Evolutionary conservation across 2,113 vertebrate species (phyloP).

Genomic region (Catharus bicknelli): DNA sequence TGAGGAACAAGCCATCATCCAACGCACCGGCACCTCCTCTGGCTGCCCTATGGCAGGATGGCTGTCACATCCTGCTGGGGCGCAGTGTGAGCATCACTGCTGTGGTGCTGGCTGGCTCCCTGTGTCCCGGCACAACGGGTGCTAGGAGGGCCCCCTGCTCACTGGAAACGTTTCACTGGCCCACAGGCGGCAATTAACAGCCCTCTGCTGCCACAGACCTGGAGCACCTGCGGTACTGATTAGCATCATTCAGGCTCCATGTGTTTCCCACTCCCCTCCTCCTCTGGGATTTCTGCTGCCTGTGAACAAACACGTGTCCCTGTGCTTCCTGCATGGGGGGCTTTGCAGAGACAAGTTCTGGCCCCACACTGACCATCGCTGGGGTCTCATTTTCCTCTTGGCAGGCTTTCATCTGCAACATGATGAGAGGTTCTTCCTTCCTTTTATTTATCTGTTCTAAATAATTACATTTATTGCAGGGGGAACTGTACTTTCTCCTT

Average conservation of each 20-base stretch:
- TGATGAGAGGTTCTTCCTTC: slow-evolving; percentile 36
- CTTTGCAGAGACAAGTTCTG: slow-evolving; percentile 15
- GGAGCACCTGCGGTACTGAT: slow-evolving; percentile 58
- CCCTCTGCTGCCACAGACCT: background rate
- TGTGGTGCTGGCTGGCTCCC: background rate
- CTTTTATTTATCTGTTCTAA: slow-evolving; percentile 31
- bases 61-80: background rate
- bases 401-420: slow-evolving; percentile 3
- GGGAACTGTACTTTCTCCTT: slow-evolving; percentile 34
- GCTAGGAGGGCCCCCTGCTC: background rate
- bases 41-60: background rate
- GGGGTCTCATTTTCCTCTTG: background rate
- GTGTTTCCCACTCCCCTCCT: slow-evolving; percentile 56
- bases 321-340: background rate
- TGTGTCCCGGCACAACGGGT: rapidly evolving
- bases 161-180: background rate
- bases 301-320: slow-evolving; percentile 44
- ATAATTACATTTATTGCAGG: background rate
- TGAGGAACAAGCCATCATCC: background rate
- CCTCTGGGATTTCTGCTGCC: slow-evolving; percentile 54
- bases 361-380: background rate
- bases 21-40: background rate
- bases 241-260: slow-evolving; percentile 65
- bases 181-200: slow-evolving; percentile 62
- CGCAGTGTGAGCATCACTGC: background rate